These are phyloP conservation scores for Nymphalis c-album DNA, from an alignment of 2,888 invertebrate genomes.

Conservation along the genomic window DNA sequence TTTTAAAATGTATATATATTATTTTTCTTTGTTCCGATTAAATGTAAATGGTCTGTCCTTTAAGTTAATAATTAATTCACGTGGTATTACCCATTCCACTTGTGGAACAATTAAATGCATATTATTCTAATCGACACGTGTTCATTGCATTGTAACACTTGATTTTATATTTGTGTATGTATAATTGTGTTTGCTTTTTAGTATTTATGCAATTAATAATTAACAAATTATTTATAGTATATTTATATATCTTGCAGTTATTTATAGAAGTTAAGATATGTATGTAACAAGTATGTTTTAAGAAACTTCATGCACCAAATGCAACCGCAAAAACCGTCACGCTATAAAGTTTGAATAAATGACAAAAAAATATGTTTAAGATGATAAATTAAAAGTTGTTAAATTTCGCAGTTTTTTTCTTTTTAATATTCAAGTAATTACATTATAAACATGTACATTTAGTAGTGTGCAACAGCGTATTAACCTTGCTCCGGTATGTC, in stretches of 20 bases:
- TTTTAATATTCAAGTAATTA: conserved; percentile 26
- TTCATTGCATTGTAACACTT: not conserved
- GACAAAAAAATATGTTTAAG: conserved; percentile 24
- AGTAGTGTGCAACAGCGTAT: conserved; percentile 50
- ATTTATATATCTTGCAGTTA: no score
- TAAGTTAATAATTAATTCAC: not conserved
- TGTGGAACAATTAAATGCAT: not conserved
- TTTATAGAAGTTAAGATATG: no score
- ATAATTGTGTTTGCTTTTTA: no score
- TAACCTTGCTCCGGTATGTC: conserved; percentile 48
- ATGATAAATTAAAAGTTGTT: conserved; percentile 23
- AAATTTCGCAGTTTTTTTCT: conserved; percentile 19
- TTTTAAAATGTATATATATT: not conserved
- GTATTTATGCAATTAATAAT: no score
- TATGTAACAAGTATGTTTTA: not conserved
- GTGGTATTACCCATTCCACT: not conserved
- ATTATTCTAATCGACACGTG: not conserved
- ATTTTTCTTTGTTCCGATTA: conserved; percentile 1
- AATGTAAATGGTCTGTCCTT: not conserved
- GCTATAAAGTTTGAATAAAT: conserved; percentile 17
- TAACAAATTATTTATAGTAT: no score
- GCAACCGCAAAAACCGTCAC: conserved; percentile 16
- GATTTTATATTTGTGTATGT: not conserved
- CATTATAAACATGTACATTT: conserved; percentile 26
- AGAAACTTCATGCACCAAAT: not conserved